phyloP scores from a whole-genome alignment of 1,140 invertebrate genomes.

The Hypsibius dujardini region DNA sequence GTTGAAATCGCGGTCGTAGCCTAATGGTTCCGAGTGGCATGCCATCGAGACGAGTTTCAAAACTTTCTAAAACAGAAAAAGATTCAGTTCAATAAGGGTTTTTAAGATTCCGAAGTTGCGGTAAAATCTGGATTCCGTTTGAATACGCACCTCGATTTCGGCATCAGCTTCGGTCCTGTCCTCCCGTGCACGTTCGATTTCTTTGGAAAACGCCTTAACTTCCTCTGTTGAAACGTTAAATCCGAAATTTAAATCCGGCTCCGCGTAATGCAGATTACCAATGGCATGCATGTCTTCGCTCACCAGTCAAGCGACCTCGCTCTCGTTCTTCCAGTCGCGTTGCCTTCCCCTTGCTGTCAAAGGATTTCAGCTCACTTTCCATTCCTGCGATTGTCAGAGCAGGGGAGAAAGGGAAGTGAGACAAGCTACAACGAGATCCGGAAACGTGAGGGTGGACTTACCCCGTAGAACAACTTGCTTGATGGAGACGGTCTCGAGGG shows the following conservation, averaged over 20 bases:
- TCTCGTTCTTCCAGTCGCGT: not conserved
- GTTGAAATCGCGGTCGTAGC: conserved; percentile 9
- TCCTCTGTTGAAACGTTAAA: not conserved
- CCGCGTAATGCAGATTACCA: no score
- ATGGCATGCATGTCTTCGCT: no score
- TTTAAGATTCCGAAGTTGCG: not conserved
- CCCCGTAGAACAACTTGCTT: no score
- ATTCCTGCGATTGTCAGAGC: not conserved
- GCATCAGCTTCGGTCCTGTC: not conserved
- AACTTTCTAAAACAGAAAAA: not conserved
- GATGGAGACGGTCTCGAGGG: no score
- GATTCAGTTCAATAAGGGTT: not conserved
- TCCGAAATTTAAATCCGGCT: no score
- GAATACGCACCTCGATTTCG: not conserved
- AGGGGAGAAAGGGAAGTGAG: no score
- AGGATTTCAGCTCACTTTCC: not conserved
- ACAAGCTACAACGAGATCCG: no score
- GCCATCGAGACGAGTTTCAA: not conserved
- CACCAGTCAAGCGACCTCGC: not conserved
- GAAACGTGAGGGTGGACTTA: no score
- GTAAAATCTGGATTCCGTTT: not conserved
- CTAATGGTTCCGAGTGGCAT: not conserved
- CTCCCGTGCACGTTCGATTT: not conserved
- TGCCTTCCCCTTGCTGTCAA: not conserved
- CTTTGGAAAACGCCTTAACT: not conserved